A percentile compares a stretch with the other conserved stretches of the same genome.
Conservation (phyloP, 2,113 vertebrate genomes). For the Silurus glanis region DNA sequence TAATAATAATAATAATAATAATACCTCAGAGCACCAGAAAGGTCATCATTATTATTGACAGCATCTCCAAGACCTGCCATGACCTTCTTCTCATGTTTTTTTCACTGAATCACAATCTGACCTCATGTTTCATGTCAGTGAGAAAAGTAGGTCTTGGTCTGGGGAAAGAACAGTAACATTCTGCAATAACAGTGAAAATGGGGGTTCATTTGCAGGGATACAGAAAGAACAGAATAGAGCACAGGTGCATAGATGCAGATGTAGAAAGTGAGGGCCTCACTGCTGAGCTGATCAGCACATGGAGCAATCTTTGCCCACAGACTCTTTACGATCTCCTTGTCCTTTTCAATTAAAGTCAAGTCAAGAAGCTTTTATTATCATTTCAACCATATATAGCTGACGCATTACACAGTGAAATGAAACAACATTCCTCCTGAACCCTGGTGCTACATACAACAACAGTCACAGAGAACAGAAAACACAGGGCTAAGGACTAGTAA, state of each 20-base stretch:
- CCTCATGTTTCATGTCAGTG: background rate
- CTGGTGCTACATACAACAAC: too few relatives aligned
- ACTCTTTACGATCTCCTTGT: background rate
- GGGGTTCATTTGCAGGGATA: background rate
- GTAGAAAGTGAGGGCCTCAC: background rate
- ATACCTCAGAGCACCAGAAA: background rate
- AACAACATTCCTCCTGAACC: too few relatives aligned
- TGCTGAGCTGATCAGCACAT: background rate
- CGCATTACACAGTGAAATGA: too few relatives aligned
- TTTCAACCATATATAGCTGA: too few relatives aligned
- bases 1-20: background rate
- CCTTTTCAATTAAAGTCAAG: background rate
- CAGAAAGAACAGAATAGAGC: background rate
- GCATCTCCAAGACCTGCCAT: background rate
- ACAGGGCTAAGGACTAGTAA: too few relatives aligned
- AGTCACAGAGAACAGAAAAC: too few relatives aligned
- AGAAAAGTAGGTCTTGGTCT: background rate
- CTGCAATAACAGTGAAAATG: background rate
- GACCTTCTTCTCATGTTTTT: background rate
- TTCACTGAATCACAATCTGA: background rate
- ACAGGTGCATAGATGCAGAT: background rate
- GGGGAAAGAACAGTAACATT: background rate
- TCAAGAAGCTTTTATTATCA: too few relatives aligned
- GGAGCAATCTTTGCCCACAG: background rate
- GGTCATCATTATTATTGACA: background rate